These are phyloP conservation scores for Dryadula phaetusa DNA, from an alignment of 2,888 invertebrate species.

Conservation along the genomic window DNA sequence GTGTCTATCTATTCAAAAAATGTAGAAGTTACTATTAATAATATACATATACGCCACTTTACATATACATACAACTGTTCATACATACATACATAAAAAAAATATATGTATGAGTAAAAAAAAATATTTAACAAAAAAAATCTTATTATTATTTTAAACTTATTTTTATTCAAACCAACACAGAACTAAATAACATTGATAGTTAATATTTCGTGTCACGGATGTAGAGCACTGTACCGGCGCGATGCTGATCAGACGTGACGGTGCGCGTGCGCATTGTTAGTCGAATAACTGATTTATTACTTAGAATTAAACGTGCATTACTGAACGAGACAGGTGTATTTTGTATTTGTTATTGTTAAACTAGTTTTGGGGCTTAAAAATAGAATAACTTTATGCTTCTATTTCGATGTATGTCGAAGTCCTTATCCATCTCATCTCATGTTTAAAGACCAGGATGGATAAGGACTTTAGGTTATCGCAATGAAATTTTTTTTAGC, in stretches of 20 bases:
- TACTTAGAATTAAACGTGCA: neutral
- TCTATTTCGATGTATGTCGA: too few relatives aligned
- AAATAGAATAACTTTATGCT: neutral
- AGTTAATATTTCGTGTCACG: slow-evolving; percentile 44
- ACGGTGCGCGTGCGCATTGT: slow-evolving; percentile 44
- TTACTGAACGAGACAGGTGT: slow-evolving; percentile 21
- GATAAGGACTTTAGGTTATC: too few relatives aligned
- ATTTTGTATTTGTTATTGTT: slow-evolving; percentile 16
- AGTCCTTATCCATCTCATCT: too few relatives aligned
- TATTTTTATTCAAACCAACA: slow-evolving; percentile 14
- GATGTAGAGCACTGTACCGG: slow-evolving; percentile 48
- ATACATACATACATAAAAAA: too few relatives aligned
- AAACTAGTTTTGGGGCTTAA: neutral
- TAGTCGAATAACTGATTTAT: slow-evolving; percentile 30
- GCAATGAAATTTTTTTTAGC: too few relatives aligned
- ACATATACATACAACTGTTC: too few relatives aligned
- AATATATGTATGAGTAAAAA: too few relatives aligned
- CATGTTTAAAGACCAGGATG: too few relatives aligned
- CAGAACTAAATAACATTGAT: slow-evolving; percentile 20
- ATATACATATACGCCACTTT: too few relatives aligned
- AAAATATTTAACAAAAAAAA: neutral
- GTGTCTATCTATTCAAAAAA: too few relatives aligned
- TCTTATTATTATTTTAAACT: neutral
- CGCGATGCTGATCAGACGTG: slow-evolving; percentile 46
- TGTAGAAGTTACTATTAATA: too few relatives aligned